Percentiles rank a stretch among this genome's conserved stretches.
Evolutionary conservation across 2,113 vertebrate species (phyloP).

Genomic region (Promerops cafer): DNA sequence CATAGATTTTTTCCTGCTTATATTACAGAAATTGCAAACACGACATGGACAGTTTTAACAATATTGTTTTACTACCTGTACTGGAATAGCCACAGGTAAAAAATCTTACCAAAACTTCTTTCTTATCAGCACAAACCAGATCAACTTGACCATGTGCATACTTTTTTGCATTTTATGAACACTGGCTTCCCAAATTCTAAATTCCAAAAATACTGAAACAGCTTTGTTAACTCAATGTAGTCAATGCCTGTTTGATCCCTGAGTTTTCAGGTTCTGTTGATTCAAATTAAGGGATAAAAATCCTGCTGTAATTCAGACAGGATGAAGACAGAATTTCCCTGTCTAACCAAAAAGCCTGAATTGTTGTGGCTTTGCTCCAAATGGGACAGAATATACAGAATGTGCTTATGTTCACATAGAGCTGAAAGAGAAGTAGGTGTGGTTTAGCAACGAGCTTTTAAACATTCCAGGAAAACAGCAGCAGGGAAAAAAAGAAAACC

Average conservation of each 20-base stretch:
- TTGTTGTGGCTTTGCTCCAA: background rate
- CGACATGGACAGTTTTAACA: accelerated
- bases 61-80: background rate
- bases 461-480: background rate
- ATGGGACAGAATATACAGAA: background rate
- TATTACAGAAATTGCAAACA: background rate
- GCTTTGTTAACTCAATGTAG: background rate
- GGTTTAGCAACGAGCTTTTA: background rate
- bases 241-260: background rate
- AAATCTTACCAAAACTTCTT: background rate
- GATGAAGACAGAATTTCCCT: background rate
- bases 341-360: background rate
- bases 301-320: background rate
- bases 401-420: accelerated
- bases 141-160: background rate
- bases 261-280: background rate
- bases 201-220: background rate
- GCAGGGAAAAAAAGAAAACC: background rate
- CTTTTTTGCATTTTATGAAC: background rate
- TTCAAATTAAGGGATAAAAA: background rate
- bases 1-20: background rate
- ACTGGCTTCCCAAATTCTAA: background rate
- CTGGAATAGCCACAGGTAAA: background rate
- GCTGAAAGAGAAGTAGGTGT: background rate
- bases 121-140: background rate